Base-by-base conservation (phyloP, 1,140 invertebrate species). In the Eumeta japonica region DNA sequence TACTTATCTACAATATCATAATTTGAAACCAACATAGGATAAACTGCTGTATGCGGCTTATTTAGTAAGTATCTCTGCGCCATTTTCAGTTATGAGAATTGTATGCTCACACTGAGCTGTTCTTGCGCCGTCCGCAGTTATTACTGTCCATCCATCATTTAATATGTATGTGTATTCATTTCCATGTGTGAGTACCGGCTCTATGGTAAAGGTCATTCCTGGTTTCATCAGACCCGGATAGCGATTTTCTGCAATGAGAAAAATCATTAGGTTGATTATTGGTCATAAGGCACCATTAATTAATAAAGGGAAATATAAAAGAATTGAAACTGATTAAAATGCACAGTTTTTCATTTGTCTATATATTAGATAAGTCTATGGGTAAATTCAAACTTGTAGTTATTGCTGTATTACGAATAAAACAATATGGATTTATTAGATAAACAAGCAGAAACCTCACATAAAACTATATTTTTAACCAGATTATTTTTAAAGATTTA, bases 201-300 rank as follows among this genome's bases (percentile, higher is more conserved):
- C 94, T 28, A 97, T 90, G 1, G 94, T 97, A 59, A 97, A 97
- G 1, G 88, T 90, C 89, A 95, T 96, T 14, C 92, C 92, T 28
- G 86, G 57, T 46, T 80, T 51, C 93, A 97, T 96, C 17, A 72
- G 51, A n/a, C 85, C 88, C 7, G 81, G 73, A 51, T 79, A 79
- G 29, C 80, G 48, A 66, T 92, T 88, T 46, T 76, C 89, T 90
- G 42, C 17, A 52, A 53, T 37, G 37, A 38, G 4, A 29, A 18
- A 35, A 10, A 27, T 37, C 28, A n/a, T n/a, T n/a, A n/a, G 13
- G 4, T 10, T 9, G 28, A 9, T 13, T 30, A 12, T 30, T 30
- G 9, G 5, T 30, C 28, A 30, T 14, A 11, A 30, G 28, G 28
- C 10, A 30, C 28, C 28, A 11, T 13, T 7, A 14, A 14, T 9